Base-by-base conservation (phyloP, 2,797 vertebrate species). In the Smutsia temminckii region DNA sequence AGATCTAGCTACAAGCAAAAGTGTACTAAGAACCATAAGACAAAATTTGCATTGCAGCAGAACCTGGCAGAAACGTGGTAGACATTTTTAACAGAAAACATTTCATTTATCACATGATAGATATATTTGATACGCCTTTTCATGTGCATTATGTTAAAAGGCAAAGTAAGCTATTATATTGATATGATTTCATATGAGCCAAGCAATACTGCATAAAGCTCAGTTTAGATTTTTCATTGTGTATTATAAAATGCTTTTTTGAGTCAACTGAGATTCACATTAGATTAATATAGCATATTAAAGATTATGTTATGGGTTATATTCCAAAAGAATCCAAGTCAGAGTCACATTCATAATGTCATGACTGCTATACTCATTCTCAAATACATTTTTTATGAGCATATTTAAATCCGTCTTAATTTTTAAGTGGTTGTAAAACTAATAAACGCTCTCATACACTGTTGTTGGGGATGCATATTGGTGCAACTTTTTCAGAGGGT, bases 1-100 rank as follows among this genome's bases (percentile, higher is more conserved):
- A 98, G 98, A 98, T 98, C 98, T 98, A 98, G 97, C 97, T 98
- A 98, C 98, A 49, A 18, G 74, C 98, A 97, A 92, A 97, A 97
- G 97, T 97, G 97, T 98, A 97, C 96, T 96, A 95, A 96, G 89
- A 93, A 42, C 95, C 94, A 94, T 64, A 95, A 92, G 96, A 97
- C 71, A 91, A 97, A 96, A 98, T 96, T 96, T 93, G 84, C 91
- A 97, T 96, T 97, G 97, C 91, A 93, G 80, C 0, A 0, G 69
- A 89, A 89, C 61, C 87, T 94, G 42, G 25, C 34, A 80, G 85
- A 94, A 95, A 75, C 37, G 34, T 59, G 64, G 64, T 23, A 90
- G 88, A 59, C 17, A 37, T 64, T 96, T 95, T 17, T 90, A 88
- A 87, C 75, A 93, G 86, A n/a, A 95, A 93, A 85, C 25, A 92